phyloP scores from a whole-genome alignment of 2,113 vertebrate genomes.

The Rattus rattus region DNA sequence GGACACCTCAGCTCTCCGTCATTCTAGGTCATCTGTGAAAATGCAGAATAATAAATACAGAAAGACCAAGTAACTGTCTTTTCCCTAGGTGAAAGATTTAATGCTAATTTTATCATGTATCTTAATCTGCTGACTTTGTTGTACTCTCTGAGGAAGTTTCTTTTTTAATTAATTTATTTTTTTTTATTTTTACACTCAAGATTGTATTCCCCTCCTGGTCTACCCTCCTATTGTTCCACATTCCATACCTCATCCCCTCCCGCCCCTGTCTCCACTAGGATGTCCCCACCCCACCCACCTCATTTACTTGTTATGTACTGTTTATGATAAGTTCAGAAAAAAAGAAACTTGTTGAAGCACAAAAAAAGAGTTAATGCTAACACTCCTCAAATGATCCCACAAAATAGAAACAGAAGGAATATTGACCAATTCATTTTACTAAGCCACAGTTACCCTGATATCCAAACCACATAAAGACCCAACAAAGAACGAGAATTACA shows the following conservation, averaged over 20 bases:
- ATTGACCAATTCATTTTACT: too few species aligned
- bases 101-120: slow-evolving; percentile 66
- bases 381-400: neutral
- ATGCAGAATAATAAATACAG: neutral
- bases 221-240: too few species aligned
- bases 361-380: neutral
- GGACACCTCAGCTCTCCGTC: neutral
- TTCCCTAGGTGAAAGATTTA: slow-evolving; percentile 49
- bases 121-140: slow-evolving; percentile 64
- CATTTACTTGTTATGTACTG: slow-evolving; percentile 65
- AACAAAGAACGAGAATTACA: too few species aligned
- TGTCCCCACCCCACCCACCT: neutral
- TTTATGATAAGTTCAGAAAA: neutral
- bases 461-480: too few species aligned
- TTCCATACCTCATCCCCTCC: too few species aligned
- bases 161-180: too few species aligned
- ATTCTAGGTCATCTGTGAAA: slow-evolving; percentile 52
- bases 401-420: too few species aligned
- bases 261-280: too few species aligned
- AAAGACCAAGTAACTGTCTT: neutral
- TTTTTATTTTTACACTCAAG: too few species aligned
- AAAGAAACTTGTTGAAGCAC: neutral
- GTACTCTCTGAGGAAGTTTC: slow-evolving; percentile 59
- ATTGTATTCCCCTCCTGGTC: too few species aligned
- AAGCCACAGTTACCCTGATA: too few species aligned